These are phyloP conservation scores for Falco berigora DNA, from an alignment of 2,797 vertebrate species.

Conservation along the genomic window DNA sequence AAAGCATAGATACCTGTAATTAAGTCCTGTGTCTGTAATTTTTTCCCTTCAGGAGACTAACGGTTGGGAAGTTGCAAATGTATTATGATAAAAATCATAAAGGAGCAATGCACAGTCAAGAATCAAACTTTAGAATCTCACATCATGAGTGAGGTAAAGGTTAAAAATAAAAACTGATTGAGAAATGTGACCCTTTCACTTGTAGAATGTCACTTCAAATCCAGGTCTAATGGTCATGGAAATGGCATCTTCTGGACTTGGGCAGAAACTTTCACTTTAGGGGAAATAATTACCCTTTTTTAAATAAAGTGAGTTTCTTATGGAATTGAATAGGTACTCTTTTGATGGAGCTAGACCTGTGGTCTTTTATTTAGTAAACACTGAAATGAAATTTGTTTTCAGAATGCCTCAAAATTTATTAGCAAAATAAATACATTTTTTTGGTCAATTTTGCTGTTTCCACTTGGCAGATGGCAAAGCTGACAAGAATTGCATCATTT, in stretches of 20 bases:
- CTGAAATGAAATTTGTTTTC: background rate
- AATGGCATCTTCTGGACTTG: background rate
- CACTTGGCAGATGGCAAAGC: rapidly evolving
- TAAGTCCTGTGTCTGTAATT: background rate
- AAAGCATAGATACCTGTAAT: background rate
- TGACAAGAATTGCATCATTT: background rate
- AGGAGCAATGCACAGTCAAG: background rate
- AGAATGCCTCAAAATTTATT: background rate
- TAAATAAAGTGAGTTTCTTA: background rate
- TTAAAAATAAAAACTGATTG: background rate
- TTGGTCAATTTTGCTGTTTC: background rate
- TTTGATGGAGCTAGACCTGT: background rate
- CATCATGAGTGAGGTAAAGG: background rate
- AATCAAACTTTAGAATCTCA: background rate
- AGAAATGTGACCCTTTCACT: background rate
- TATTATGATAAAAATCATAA: background rate
- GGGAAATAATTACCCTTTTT: background rate
- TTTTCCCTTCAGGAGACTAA: background rate
- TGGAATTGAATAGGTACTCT: background rate
- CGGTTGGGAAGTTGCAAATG: background rate
- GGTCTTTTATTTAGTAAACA: background rate
- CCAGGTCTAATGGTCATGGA: background rate
- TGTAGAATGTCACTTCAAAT: background rate
- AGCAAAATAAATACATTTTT: background rate
- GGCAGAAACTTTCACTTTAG: background rate